A percentile compares a stretch with the other conserved stretches of the same genome.
phyloP scores from a whole-genome alignment of 2,888 invertebrate genomes.

The Calliscelio sp. region DNA sequence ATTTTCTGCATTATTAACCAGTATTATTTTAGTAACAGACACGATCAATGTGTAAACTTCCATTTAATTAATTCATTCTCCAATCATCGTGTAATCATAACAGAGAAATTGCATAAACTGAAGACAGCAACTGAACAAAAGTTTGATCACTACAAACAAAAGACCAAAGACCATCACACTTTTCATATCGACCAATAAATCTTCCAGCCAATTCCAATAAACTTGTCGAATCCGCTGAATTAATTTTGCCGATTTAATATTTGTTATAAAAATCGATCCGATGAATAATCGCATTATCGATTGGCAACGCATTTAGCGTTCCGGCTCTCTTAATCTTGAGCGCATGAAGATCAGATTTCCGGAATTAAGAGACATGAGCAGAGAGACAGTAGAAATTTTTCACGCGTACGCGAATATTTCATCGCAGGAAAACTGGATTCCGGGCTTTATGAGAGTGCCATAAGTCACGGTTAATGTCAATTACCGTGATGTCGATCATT shows the following conservation, averaged over 20 bases:
- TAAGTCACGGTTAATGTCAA: conserved; percentile 52
- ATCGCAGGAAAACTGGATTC: conserved; percentile 26
- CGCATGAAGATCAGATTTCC: conserved; percentile 35
- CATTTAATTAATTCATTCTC: no score
- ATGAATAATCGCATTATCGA: conserved; percentile 23
- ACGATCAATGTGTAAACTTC: no score
- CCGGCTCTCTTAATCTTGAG: conserved; percentile 4
- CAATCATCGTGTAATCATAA: no score
- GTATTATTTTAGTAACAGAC: no score
- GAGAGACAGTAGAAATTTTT: conserved; percentile 40
- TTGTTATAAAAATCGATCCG: background rate
- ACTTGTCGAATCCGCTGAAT: conserved; percentile 3
- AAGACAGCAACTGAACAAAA: no score
- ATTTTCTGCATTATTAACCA: no score
- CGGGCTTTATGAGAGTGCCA: conserved; percentile 9
- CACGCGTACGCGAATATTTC: conserved; percentile 45
- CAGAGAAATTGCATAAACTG: no score
- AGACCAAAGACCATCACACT: no score
- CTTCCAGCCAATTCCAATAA: background rate
- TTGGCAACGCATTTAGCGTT: conserved; percentile 16
- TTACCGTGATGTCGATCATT: conserved; percentile 46
- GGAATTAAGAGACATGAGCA: conserved; percentile 36
- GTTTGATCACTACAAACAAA: no score
- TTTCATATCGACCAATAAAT: background rate
- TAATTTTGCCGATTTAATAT: background rate